phyloP scores from a whole-genome alignment of 2,113 vertebrate species.

The Rhineura floridana region DNA sequence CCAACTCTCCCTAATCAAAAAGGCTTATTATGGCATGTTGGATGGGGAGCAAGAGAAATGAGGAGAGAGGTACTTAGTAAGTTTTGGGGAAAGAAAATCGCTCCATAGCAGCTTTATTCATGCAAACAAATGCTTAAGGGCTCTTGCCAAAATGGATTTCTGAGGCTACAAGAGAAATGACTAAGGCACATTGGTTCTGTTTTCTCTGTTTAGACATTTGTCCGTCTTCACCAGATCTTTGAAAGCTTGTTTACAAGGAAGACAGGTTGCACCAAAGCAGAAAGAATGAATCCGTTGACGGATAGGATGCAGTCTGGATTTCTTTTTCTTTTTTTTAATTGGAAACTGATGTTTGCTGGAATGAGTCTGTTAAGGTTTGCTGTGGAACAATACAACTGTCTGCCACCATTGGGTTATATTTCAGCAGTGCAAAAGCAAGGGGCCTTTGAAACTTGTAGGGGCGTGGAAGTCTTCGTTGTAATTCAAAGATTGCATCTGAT shows the following conservation, averaged over 20 bases:
- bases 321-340: slow-evolving; percentile 37
- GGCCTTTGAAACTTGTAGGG: neutral
- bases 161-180: slow-evolving; percentile 17
- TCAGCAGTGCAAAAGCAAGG: neutral
- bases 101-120: slow-evolving; percentile 23
- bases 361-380: slow-evolving; percentile 35
- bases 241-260: slow-evolving; percentile 54
- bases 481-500: neutral
- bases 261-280: slow-evolving; percentile 44
- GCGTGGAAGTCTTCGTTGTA: neutral
- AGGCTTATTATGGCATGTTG: neutral
- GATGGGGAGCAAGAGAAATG: neutral
- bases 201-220: slow-evolving; percentile 47
- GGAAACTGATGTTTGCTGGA: slow-evolving; percentile 39
- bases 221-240: slow-evolving; percentile 37
- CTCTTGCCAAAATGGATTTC: neutral
- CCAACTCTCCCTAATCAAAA: slow-evolving; percentile 5
- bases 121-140: slow-evolving; percentile 28
- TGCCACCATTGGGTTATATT: neutral
- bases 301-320: slow-evolving; percentile 45
- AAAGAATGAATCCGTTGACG: slow-evolving; percentile 46
- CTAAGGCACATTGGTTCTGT: slow-evolving; percentile 30
- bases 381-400: slow-evolving; percentile 18
- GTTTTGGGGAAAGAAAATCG: slow-evolving; percentile 37
- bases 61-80: slow-evolving; percentile 12